phyloP scores from a whole-genome alignment of 2,888 invertebrate species.

The Apodemia duryi region DNA sequence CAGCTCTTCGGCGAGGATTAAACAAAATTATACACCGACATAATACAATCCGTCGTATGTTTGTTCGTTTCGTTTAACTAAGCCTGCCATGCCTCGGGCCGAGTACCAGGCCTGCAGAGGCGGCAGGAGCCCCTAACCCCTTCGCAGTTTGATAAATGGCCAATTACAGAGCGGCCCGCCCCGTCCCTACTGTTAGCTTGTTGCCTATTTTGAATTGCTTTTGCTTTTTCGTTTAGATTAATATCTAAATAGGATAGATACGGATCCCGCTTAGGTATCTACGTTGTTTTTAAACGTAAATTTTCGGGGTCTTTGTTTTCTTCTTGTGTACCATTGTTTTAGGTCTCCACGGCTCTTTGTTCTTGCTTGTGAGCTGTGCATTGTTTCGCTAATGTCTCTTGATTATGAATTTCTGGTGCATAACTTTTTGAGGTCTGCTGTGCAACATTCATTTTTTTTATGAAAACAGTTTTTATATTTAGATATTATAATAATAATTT shows the following conservation, averaged over 20 bases:
- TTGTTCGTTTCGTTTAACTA: slow-evolving; percentile 43
- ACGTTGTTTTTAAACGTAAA: slow-evolving; percentile 79
- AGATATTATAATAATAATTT: too few relatives aligned
- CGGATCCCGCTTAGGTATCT: slow-evolving; percentile 76
- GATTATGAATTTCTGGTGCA: slow-evolving; percentile 33
- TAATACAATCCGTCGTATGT: slow-evolving; percentile 40
- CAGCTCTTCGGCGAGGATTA: slow-evolving; percentile 25
- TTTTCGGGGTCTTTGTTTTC: slow-evolving; percentile 60
- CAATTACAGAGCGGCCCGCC: slow-evolving; percentile 74
- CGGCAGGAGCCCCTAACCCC: slow-evolving; percentile 69
- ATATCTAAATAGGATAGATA: slow-evolving; percentile 80
- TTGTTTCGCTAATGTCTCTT: slow-evolving; percentile 33
- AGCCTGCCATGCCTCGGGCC: slow-evolving; percentile 41
- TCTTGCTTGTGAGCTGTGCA: slow-evolving; percentile 32
- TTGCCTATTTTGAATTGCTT: slow-evolving; percentile 80
- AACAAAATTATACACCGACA: slow-evolving; percentile 31
- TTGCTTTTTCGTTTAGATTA: slow-evolving; percentile 80
- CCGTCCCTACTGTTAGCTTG: slow-evolving; percentile 78
- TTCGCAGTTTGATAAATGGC: slow-evolving; percentile 80
- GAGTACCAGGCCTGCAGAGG: slow-evolving; percentile 59
- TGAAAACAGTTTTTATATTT: neutral
- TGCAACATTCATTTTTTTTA: neutral
- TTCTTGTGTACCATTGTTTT: slow-evolving; percentile 59
- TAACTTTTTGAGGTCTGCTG: slow-evolving; percentile 18
- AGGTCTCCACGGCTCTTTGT: slow-evolving; percentile 49